Evolutionary conservation across 2,888 invertebrate species (phyloP), one percentile per base, ranked within the genome.

Genomic region (Drosophila macrospina): DNA sequence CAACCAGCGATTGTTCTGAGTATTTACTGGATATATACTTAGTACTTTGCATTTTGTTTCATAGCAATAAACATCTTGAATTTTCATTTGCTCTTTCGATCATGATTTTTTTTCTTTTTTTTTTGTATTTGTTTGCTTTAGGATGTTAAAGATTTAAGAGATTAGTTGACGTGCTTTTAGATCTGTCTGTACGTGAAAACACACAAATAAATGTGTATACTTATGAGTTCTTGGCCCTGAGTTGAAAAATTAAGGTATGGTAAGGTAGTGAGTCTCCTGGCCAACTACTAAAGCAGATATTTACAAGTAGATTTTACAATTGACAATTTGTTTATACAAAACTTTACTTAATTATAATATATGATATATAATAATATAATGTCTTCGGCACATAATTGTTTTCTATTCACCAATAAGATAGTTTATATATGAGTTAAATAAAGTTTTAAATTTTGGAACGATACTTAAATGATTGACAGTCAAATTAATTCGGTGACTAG

Each of bases 61-160:
- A 74, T 74, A 67, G 77, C 67, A 83, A 80, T 83, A 80, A 78
- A 80, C 86, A 86, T 45, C 54, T 55, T 42, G 11, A 57, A 63
- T 63, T 71, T 80, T 68, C 60, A 72, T 74, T 73, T 67, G 61
- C 44, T 70, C 57, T 69, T 63, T 63, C 63, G 48, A 71, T 63
- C 20, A 61, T 28, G 36, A 30, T 59, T 48, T 20, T 20, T 20
- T 20, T 20, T 20, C 3, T 20, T 20, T 20, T 20, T 3, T 48
- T 16, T 61, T 34, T 34, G 60, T 57, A 61, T 66, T 81, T 82
- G 86, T 87, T 83, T 82, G 77, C 47, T 70, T 85, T 85, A 69
- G 59, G 86, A 88, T 83, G 69, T 85, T 76, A 61, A 66, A 86
- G 83, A 87, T 87, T 86, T 82, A 87, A 76, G 78, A 74, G 51